phyloP scores from a whole-genome alignment of 1,140 invertebrate genomes.

The Rhagoletis pomonella region DNA sequence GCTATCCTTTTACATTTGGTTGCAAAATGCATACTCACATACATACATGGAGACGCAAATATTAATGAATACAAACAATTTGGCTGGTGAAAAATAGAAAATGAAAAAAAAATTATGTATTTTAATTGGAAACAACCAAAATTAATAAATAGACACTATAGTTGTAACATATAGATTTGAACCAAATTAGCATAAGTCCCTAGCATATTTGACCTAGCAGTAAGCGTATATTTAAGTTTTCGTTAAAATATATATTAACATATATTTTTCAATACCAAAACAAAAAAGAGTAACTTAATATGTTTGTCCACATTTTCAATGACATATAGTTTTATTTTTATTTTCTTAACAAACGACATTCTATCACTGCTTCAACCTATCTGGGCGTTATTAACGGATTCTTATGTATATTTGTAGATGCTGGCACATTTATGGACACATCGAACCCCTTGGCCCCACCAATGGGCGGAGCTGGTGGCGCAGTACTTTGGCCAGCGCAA shows the following conservation, averaged over 20 bases:
- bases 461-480: slow-evolving; percentile 28
- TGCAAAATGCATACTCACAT: not conserved
- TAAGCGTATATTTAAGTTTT: slow-evolving; percentile 45
- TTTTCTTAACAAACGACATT: slow-evolving; percentile 7
- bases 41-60: not conserved
- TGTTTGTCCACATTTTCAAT: slow-evolving; percentile 53
- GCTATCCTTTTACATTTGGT: not conserved
- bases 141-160: not conserved
- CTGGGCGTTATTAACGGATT: slow-evolving; percentile 59
- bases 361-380: slow-evolving; percentile 46
- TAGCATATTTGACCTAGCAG: not conserved
- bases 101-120: not conserved
- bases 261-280: slow-evolving; percentile 20
- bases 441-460: slow-evolving; percentile 58
- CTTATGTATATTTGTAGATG: slow-evolving; percentile 68
- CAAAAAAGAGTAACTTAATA: slow-evolving; percentile 47
- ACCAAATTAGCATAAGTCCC: no score
- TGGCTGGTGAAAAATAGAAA: slow-evolving; percentile 6
- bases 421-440: slow-evolving; percentile 66
- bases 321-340: slow-evolving; percentile 35
- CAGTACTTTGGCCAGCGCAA: slow-evolving; percentile 52
- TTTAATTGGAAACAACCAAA: slow-evolving; percentile 26
- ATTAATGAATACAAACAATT: not conserved
- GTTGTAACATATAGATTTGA: not conserved
- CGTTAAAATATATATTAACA: slow-evolving; percentile 27